Evolutionary conservation across 2,888 invertebrate species (phyloP).

Genomic region (Scotopteryx bipunctaria): DNA sequence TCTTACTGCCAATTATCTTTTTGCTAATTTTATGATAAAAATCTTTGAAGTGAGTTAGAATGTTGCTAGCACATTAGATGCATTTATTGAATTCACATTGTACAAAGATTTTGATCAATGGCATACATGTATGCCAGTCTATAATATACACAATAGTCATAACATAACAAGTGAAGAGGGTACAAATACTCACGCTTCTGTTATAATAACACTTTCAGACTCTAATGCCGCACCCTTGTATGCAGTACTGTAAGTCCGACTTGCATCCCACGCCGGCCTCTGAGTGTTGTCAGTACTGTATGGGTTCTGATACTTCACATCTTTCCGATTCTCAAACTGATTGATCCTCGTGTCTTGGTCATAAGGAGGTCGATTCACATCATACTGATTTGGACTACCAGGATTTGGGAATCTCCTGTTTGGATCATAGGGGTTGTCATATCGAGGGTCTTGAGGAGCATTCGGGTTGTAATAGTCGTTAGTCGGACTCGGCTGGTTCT

Average conservation of each 20-base stretch:
- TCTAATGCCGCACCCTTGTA: conserved; percentile 62
- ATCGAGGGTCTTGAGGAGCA: conserved; percentile 50
- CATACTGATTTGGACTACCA: conserved; percentile 47
- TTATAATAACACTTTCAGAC: conserved; percentile 78
- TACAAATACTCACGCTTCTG: conserved; percentile 78
- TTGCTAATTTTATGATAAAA: no score
- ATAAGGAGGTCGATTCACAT: conserved; percentile 47
- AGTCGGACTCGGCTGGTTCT: conserved; percentile 61
- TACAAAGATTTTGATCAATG: no score
- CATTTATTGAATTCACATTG: no score
- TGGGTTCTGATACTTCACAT: conserved; percentile 45
- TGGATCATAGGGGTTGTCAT: conserved; percentile 72
- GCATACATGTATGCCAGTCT: no score
- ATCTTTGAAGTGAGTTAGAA: no score
- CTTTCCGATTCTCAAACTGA: conserved; percentile 53
- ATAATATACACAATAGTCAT: no score
- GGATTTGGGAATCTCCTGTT: conserved; percentile 48
- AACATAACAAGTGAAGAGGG: background rate
- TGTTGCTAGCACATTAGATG: no score
- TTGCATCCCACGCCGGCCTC: conserved; percentile 62
- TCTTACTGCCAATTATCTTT: no score
- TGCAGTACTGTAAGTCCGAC: conserved; percentile 54
- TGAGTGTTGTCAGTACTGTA: conserved; percentile 52
- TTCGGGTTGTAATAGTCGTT: conserved; percentile 58
- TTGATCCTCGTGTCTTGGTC: conserved; percentile 51